Conservation (phyloP, 2,113 vertebrate species). For the Epinephelus fuscoguttatus region DNA sequence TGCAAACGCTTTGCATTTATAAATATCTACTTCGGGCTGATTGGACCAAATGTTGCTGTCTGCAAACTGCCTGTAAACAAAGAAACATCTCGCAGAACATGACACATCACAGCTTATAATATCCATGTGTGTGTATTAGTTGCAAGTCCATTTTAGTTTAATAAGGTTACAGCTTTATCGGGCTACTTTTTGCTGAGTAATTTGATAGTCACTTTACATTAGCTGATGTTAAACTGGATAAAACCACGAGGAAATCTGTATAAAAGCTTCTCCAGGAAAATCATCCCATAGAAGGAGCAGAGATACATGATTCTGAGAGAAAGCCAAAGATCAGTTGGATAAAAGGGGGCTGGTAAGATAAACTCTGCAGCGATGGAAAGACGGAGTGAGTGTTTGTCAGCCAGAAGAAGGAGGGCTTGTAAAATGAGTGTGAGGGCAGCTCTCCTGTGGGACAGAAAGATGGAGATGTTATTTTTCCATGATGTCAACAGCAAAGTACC, state of each 20-base stretch:
- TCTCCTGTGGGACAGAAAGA: constrained; percentile 29
- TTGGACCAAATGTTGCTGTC: background rate
- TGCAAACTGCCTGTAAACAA: constrained; percentile 10
- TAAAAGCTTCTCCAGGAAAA: constrained; percentile 5
- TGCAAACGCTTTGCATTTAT: constrained; percentile 40
- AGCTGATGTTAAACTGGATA: background rate
- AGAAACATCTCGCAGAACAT: background rate
- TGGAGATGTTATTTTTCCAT: constrained; percentile 65
- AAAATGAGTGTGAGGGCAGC: constrained; percentile 15
- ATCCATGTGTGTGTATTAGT: background rate
- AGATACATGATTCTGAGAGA: background rate
- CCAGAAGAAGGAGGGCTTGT: constrained; percentile 29
- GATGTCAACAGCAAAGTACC: constrained; percentile 56
- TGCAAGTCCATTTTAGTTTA: background rate
- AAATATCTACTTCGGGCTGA: background rate
- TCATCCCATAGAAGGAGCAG: background rate
- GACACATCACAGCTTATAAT: background rate
- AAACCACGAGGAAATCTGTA: background rate
- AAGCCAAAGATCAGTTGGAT: constrained; percentile 32
- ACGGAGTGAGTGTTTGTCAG: constrained; percentile 28
- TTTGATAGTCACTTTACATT: background rate
- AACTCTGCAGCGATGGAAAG: constrained; percentile 1
- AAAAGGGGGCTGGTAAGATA: constrained; percentile 7
- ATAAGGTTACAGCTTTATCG: background rate
- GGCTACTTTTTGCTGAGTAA: background rate